Percentiles rank a stretch among this genome's conserved stretches.
phyloP scores from a whole-genome alignment of 2,888 invertebrate genomes.

The Arrhopalites spinosus region DNA sequence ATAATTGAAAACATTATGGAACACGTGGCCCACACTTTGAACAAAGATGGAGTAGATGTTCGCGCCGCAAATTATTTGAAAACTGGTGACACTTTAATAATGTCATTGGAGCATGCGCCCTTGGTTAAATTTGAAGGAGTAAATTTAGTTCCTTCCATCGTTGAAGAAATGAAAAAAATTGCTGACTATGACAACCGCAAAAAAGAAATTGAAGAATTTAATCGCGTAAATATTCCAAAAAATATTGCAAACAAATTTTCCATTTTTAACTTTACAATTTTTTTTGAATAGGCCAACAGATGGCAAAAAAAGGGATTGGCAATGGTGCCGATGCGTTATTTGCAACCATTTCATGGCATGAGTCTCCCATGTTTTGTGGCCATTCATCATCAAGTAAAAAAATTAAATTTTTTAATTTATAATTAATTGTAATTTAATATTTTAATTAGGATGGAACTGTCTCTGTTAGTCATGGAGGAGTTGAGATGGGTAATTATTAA shows the following conservation, averaged over 20 bases:
- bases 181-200: constrained; percentile 66
- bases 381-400: constrained; percentile 61
- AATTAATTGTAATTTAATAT: too few species aligned
- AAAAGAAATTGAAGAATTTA: constrained; percentile 66
- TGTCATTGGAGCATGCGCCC: constrained; percentile 17
- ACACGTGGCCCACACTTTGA: constrained; percentile 59
- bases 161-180: constrained; percentile 66
- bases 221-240: constrained; percentile 62
- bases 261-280: background rate
- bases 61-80: constrained; percentile 64
- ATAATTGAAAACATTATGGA: constrained; percentile 61
- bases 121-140: constrained; percentile 51
- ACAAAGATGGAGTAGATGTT: constrained; percentile 61
- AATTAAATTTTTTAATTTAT: too few species aligned
- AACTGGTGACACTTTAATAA: constrained; percentile 34
- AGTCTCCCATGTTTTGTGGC: constrained; percentile 62
- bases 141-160: constrained; percentile 62
- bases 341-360: constrained; percentile 59
- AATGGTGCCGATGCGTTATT: constrained; percentile 62
- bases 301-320: constrained; percentile 55
- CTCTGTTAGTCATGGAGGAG: constrained; percentile 60
- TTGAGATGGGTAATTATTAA: constrained; percentile 59
- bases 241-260: background rate
- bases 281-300: constrained; percentile 59
- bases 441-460: constrained; percentile 61